Base-by-base conservation (phyloP, 2,888 invertebrate genomes). In the Nezara viridula region DNA sequence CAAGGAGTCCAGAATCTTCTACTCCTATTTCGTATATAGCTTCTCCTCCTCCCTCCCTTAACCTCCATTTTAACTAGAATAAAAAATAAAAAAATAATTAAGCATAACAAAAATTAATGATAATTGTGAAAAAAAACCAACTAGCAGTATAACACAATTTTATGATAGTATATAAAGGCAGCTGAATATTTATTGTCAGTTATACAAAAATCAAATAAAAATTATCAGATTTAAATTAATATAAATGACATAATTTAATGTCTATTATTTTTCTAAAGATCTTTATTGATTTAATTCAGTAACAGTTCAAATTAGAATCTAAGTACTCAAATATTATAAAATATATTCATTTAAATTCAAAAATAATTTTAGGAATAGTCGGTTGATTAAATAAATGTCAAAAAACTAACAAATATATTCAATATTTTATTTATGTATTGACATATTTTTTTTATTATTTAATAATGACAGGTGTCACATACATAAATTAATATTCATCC, bases 21-120 rank as follows among this genome's bases (percentile, higher is more conserved):
- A 98, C 98, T 0, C 99, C 99, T 87, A 99, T 97, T 93, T 99
- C 98, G 93, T 99, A 99, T 91, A 99, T 98, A 0, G 99, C 99
- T 93, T 98, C 97, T 0, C 99, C 99, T 91, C 98, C 97, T 49
- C 99, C 98, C 93, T 98, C 98, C 0, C 98, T 95, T 19, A 99
- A 94, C 0, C 99, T 95, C 99, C 99, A 99, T 94, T 99, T 99
- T 95, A 99, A 95, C 96, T 96, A 92, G 2, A 91, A 12, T 32
- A 37, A 77, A 37, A 0, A 2, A 44, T 77, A 77, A 81, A 2
- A 44, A 9, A 44, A 81, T 0, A 47, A 44, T 24, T 40, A 21
- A 77, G 1, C 40, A 40, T 40, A 21, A 40, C 21, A 40, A 37
- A 3, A 7, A 55, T n/a, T n/a, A 7, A 27, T 73, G 32, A 0